Percentiles rank a stretch among this genome's conserved stretches.
phyloP scores from a whole-genome alignment of 2,888 invertebrate species.

The Byasa hedistus region DNA sequence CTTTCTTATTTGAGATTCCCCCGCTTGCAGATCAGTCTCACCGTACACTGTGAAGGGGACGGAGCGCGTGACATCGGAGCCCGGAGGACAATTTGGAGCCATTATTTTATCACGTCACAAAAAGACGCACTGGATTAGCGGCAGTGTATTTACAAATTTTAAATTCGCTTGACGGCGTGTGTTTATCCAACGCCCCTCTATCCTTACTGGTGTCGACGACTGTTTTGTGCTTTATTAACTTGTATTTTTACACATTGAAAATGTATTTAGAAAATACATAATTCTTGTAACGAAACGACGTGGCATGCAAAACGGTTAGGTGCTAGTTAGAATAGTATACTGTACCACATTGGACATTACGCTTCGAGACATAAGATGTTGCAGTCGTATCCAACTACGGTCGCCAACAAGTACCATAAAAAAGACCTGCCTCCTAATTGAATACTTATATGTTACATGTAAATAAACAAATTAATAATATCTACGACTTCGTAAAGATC shows the following conservation, averaged over 20 bases:
- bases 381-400: too few relatives aligned
- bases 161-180: slow-evolving; percentile 54
- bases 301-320: too few relatives aligned
- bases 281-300: too few relatives aligned
- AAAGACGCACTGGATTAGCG: slow-evolving; percentile 57
- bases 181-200: slow-evolving; percentile 57
- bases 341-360: too few relatives aligned
- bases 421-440: too few relatives aligned
- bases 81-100: slow-evolving; percentile 51
- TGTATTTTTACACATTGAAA: slow-evolving; percentile 54
- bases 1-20: slow-evolving; percentile 5
- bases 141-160: slow-evolving; percentile 60
- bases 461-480: too few relatives aligned
- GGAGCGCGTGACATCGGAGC: slow-evolving; percentile 37
- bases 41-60: slow-evolving; percentile 35
- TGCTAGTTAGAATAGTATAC: too few relatives aligned
- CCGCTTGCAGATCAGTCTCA: slow-evolving; percentile 30
- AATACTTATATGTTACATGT: too few relatives aligned
- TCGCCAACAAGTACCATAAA: too few relatives aligned
- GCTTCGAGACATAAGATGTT: too few relatives aligned
- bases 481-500: too few relatives aligned
- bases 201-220: slow-evolving; percentile 59
- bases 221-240: slow-evolving; percentile 58
- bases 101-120: slow-evolving; percentile 66
- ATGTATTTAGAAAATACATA: not conserved